Evolutionary conservation across 2,113 vertebrate genomes (phyloP), one percentile per base, ranked within the genome.

Genomic region (Aptenodytes patagonicus): DNA sequence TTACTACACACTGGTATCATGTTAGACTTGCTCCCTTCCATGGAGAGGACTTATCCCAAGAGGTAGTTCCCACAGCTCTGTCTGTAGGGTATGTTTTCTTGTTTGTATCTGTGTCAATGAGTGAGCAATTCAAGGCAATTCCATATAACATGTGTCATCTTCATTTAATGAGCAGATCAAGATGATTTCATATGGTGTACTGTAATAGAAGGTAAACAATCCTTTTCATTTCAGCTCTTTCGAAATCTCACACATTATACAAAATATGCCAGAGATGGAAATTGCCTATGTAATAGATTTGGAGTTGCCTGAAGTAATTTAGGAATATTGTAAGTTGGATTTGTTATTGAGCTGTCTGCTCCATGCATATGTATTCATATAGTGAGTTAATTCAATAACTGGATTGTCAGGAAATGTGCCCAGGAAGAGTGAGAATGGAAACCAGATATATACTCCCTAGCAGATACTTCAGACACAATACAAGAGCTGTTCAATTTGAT

Each of bases 391-490:
- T 88, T 96, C 75, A 85, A 66, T 83, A 80, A 93, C 79, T 70
- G 49, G 10, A 69, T 90, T 93, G 78, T 66, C 75, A 92, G 85
- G 58, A 86, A 73, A 92, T 90, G 62, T 83, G 66, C 42, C 58
- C 49, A 90, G 82, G 60, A 96, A 92, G 32, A 90, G 18, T 54
- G 69, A 95, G 79, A 93, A 90, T 4, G 80, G 83, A 96, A 95
- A 87, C 52, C 69, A 88, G 73, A 68, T 84, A 93, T 32, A 25
- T 77, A 55, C 22, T 86, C 14, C 29, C 49, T 40, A 65, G 44
- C 47, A 95, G 75, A 77, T 42, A 77, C 38, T 92, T 95, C 66
- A 93, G 75, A 83, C 38, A 79, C 26, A 92, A 36, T 49, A 76
- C 8, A 76, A 79, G 31, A 79, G 31, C 34, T 92, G 61, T 76